Evolutionary conservation across 2,113 vertebrate species (phyloP).

Genomic region (Parus major): DNA sequence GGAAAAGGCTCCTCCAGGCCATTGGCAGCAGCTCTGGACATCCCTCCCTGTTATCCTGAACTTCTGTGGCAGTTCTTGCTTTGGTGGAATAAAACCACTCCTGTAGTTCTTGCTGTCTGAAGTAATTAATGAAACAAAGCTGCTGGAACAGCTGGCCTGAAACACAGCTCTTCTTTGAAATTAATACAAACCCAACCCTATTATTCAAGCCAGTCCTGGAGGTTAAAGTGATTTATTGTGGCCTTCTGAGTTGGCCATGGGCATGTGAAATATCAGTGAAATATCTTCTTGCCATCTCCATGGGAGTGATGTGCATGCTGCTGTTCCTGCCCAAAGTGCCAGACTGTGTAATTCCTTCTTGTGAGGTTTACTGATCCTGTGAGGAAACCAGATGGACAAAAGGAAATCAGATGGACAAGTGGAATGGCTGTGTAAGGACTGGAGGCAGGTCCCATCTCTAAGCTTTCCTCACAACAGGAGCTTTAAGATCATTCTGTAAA

Average conservation of each 20-base stretch:
- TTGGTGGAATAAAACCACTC: background rate
- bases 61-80: background rate
- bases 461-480: background rate
- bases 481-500: background rate
- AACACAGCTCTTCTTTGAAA: background rate
- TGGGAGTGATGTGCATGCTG: background rate
- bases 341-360: accelerated
- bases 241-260: background rate
- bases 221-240: background rate
- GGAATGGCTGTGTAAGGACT: background rate
- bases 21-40: constrained; percentile 34
- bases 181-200: background rate
- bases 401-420: background rate
- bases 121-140: background rate
- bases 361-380: accelerated
- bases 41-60: background rate
- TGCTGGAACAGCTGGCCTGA: background rate
- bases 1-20: constrained; percentile 13
- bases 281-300: background rate
- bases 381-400: background rate
- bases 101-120: background rate
- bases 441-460: background rate
- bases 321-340: background rate
- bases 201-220: background rate
- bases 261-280: background rate